Conservation (phyloP, 2,113 vertebrate genomes). For the Isurus oxyrinchus region DNA sequence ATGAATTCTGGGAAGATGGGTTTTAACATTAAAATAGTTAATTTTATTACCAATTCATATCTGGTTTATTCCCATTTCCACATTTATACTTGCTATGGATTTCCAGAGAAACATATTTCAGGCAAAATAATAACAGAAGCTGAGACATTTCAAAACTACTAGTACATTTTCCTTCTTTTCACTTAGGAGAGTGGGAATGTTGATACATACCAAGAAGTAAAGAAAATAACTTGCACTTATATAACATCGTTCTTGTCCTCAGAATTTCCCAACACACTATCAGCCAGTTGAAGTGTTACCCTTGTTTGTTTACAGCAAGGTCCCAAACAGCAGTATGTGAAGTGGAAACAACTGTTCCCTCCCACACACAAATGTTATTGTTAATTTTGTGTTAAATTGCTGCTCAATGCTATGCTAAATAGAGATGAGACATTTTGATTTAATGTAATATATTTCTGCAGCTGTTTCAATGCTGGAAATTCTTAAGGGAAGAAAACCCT, state of each 20-base stretch:
- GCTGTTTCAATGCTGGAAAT: neutral
- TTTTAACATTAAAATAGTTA: neutral
- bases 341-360: neutral
- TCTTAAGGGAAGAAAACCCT: neutral
- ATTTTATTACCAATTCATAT: neutral
- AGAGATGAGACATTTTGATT: neutral
- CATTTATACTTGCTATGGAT: neutral
- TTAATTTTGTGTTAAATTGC: neutral
- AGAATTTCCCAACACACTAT: neutral
- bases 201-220: neutral
- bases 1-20: neutral
- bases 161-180: neutral
- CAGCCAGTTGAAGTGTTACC: neutral
- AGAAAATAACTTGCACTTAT: neutral
- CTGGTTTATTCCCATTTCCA: neutral
- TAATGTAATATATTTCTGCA: neutral
- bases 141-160: neutral
- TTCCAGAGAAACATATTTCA: neutral
- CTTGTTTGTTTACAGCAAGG: neutral
- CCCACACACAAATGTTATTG: neutral
- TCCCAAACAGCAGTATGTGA: neutral
- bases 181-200: neutral
- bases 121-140: neutral
- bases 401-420: neutral
- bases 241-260: neutral